phyloP scores from a whole-genome alignment of 2,888 invertebrate species.

The Malacosoma neustria region DNA sequence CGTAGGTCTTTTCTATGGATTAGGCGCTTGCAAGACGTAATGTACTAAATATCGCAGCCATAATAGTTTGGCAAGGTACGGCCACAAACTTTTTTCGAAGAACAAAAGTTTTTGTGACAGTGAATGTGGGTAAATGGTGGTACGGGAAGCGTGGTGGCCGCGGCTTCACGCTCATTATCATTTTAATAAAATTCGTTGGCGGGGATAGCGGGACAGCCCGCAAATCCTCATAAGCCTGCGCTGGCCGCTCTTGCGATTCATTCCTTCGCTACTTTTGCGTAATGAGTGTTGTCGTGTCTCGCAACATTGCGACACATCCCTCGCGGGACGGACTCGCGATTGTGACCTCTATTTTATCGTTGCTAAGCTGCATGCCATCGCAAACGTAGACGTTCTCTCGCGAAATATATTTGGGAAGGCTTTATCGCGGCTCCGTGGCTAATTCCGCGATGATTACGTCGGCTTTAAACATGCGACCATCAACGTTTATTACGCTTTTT shows the following conservation, averaged over 20 bases:
- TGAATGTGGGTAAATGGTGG: too few species aligned
- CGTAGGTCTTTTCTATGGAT: too few species aligned
- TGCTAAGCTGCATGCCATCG: not conserved
- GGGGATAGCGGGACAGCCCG: too few species aligned
- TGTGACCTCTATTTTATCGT: not conserved
- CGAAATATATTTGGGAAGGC: conserved; percentile 4
- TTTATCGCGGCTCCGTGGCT: conserved; percentile 4
- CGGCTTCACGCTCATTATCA: not conserved
- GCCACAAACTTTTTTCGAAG: too few species aligned
- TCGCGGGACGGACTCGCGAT: too few species aligned
- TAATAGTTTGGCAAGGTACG: too few species aligned
- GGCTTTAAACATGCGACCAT: conserved; percentile 7
- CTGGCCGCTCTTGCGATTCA: not conserved
- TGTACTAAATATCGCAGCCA: too few species aligned
- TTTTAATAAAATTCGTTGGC: not conserved
- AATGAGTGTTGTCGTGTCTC: not conserved
- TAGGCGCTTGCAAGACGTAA: too few species aligned
- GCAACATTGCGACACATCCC: too few species aligned
- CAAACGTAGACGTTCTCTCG: conserved; percentile 1
- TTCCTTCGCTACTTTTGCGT: not conserved
- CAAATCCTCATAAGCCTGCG: not conserved
- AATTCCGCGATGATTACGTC: conserved; percentile 8
- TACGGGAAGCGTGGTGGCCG: not conserved
- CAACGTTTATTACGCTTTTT: conserved; percentile 8
- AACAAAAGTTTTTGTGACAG: too few species aligned